Evolutionary conservation across 2,888 invertebrate genomes (phyloP), one percentile per base, ranked within the genome.

Genomic region (Polydrusus pterygomalis): DNA sequence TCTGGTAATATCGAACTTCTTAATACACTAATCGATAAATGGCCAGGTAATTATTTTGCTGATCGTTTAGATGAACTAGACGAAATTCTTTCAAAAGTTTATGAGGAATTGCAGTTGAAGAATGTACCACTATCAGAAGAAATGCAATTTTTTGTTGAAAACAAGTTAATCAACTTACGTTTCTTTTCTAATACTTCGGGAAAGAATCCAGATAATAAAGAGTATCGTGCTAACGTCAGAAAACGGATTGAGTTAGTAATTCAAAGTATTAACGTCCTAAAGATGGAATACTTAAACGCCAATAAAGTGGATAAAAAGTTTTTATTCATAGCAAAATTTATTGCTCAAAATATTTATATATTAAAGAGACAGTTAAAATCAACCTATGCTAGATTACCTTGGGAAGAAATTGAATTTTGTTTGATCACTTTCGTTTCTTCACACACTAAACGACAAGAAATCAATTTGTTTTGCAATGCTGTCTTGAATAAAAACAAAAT

Each of bases 321-420:
- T 70, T 30, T 47, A 38, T 70, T 60, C 9, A 17, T 30, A 5
- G 47, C 34, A n/a, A 60, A n/a, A 47, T 70, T 20, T 70, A 70
- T 70, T 13, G 49, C 70, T 15, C 60, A 60, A 60, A 38, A 70
- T 34, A 25, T 70, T 5, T 13, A 17, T 7, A 38, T 70, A 13
- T 18, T 70, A 13, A 70, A 70, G 34, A 10, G 70, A 1, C 17
- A 38, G 15, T 20, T 60, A 13, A 18, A 70, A 10, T 70, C 17
- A 17, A 47, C 70, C 9, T 70, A 70, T 43, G 38, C 43, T 18
- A 70, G 10, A 15, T 15, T 70, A 3, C 70, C 70, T 15, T 70
- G 60, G 60, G 70, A 70, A 70, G 70, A 70, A 70, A 70, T 70
- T 25, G n/a, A 70, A 8, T 70, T 70, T 70, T 70, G 60, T 30